Base-by-base conservation (phyloP, 2,888 invertebrate species). In the Erebia palarica region DNA sequence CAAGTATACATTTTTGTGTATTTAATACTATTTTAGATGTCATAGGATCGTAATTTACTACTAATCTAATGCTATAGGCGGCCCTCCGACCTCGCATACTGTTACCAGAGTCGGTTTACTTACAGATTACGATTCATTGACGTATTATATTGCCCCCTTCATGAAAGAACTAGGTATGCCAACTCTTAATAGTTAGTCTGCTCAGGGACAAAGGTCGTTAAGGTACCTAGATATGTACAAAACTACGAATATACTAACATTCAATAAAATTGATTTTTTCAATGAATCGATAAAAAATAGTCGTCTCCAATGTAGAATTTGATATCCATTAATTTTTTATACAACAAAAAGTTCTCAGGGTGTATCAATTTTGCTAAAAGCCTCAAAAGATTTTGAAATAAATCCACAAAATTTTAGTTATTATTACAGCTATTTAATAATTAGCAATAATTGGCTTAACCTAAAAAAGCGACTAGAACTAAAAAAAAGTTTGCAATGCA, bases 401-500 rank as follows among this genome's bases (percentile, higher is more conserved):
- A 74, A 69, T 57, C 70, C 68, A 70, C 47, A 51, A 8, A 36
- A 65, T 68, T 65, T 63, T 64, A 68, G 72, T 72, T 63, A 70
- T 70, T 27, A 68, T 36, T 61, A 68, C 55, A 64, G 66, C 64
- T 69, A 73, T 65, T 68, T 70, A 60, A 70, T 66, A 72, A 65
- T 77, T 76, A 77, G 77, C 74, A 79, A 78, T 75, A 79, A 78
- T 75, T 77, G 75, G 83, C 85, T 88, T 88, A 75, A 84, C 73
- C 86, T 90, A 90, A 81, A 81, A 36, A 89, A 89, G 85, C 88
- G 91, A 92, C 91, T 92, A 92, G 91, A 91, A 86, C 91, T 91
- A 91, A 91, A 82, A 16, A 78, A 84, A 82, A 47, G 3, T 83
- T 82, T 86, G 87, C 85, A 89, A 88, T 78, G 36, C 81, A 84